Evolutionary conservation across 2,797 vertebrate species (phyloP).

Genomic region (Etheostoma nigrum): DNA sequence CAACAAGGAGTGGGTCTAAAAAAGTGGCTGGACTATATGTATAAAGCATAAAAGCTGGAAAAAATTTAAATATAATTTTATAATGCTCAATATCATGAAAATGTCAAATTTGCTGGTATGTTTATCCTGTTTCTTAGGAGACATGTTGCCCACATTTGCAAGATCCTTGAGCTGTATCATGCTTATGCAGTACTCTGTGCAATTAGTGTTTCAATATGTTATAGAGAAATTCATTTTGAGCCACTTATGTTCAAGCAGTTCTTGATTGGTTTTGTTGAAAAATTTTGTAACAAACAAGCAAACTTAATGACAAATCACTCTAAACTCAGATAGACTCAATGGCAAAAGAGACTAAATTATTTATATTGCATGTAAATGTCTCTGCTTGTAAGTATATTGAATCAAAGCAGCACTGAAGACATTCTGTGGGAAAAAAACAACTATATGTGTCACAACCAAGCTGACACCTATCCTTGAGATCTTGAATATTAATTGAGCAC

Average conservation of each 20-base stretch:
- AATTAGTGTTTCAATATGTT: neutral
- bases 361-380: neutral
- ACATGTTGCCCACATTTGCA: neutral
- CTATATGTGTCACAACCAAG: conserved; percentile 8
- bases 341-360: neutral
- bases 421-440: neutral
- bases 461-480: neutral
- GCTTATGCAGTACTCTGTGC: neutral
- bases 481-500: conserved; percentile 13
- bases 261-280: neutral
- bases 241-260: neutral
- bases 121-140: neutral
- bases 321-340: neutral
- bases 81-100: neutral
- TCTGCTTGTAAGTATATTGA: neutral
- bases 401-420: neutral
- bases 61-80: neutral
- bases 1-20: neutral
- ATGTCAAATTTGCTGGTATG: neutral
- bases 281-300: neutral
- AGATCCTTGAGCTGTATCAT: neutral
- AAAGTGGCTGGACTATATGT: neutral
- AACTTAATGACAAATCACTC: neutral
- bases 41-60: neutral
- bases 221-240: neutral